phyloP scores from a whole-genome alignment of 2,888 invertebrate genomes.

The Willowsia nigromaculata region DNA sequence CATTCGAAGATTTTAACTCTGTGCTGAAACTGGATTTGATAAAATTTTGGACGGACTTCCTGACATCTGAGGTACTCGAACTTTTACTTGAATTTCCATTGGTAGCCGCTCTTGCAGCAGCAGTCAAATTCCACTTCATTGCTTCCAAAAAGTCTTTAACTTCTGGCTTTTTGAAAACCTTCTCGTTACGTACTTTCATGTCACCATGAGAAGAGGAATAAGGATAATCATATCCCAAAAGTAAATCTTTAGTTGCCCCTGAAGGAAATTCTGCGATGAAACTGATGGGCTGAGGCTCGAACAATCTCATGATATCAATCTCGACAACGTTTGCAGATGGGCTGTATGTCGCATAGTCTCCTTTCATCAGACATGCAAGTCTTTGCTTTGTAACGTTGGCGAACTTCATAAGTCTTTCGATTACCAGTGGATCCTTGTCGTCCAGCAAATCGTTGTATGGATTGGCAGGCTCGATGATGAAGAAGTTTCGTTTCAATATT shows the following conservation, averaged over 20 bases:
- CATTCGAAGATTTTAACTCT: neutral
- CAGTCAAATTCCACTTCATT: neutral
- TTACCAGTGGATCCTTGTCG: neutral
- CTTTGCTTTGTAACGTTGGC: neutral
- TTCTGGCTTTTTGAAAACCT: neutral
- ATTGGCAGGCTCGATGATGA: constrained; percentile 35
- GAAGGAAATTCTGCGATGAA: neutral
- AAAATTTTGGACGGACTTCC: neutral
- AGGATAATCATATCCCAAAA: neutral
- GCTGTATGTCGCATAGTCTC: neutral
- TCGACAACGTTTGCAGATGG: neutral
- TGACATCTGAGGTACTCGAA: neutral
- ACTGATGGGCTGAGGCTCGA: neutral
- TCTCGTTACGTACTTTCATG: neutral
- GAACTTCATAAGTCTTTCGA: neutral
- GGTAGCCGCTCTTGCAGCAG: too few species aligned
- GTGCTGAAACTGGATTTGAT: neutral
- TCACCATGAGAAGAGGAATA: neutral
- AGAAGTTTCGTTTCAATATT: neutral
- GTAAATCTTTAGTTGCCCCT: neutral
- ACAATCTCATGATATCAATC: neutral
- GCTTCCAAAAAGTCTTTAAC: neutral
- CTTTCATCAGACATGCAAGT: neutral
- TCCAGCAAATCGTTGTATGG: neutral
- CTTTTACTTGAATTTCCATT: neutral